Evolutionary conservation across 2,888 invertebrate species (phyloP), one percentile per base, ranked within the genome.

Genomic region (Drosophila kuntzei): DNA sequence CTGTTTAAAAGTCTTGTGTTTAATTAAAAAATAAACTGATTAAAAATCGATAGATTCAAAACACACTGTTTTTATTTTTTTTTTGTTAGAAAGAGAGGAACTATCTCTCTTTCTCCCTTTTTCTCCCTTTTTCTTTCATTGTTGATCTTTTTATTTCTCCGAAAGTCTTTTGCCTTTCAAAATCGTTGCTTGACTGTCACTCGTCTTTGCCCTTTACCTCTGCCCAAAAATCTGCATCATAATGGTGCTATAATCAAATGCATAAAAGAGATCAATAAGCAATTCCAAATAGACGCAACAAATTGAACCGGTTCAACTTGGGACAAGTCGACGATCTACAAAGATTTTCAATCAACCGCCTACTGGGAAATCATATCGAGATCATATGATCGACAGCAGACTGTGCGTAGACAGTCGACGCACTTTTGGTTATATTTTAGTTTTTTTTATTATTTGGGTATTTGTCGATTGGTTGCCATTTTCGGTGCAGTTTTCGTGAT

Each of bases 341-440:
- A 46, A 41, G 75, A 75, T 61, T 70, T 74, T 65, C 55, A 57
- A 62, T 55, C 58, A 66, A 53, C 54, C 79, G 61, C 68, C 75
- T 78, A 71, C 76, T 85, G 81, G 81, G 78, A 82, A 82, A 85
- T 82, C 76, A 67, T 76, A 80, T 80, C 80, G 66, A 71, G 79
- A 80, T 79, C 65, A 73, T 77, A 67, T 76, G 76, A 81, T 81
- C 71, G 71, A 76, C 81, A 73, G 55, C 65, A 81, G 79, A 70
- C 76, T 49, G 41, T 79, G 84, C 81, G 67, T 70, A 83, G 67
- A 80, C 65, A 53, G 25, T 46, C 29, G 27, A 58, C 27, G 20
- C 29, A 25, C 22, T 34, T 44, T 54, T 55, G 18, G n/a, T 12
- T 11, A 5, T 12, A 37, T 25, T 16, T 34, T 9, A 20, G 27